Conservation (phyloP, 2,113 vertebrate genomes). For the Lethenteron camtschaticum region DNA sequence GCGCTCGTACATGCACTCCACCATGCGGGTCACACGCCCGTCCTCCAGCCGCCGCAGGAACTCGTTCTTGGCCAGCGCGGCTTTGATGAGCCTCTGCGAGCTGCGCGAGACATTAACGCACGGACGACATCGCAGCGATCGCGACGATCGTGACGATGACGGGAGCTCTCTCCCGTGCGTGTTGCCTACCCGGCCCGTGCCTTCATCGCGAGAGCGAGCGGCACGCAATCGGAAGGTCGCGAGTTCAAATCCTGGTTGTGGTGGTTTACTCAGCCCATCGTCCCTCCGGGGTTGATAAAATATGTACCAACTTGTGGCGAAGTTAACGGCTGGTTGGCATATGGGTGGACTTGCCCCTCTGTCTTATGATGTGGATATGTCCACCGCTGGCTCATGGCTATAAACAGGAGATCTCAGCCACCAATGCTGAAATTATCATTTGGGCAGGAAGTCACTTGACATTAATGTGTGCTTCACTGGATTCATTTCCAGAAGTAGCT, state of each 20-base stretch:
- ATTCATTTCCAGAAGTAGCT: too few relatives aligned
- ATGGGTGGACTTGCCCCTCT: too few relatives aligned
- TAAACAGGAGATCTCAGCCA: too few relatives aligned
- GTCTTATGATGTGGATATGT: too few relatives aligned
- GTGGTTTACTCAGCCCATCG: neutral
- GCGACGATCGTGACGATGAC: neutral
- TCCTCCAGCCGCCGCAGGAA: conserved; percentile 60
- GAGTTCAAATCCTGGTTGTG: neutral
- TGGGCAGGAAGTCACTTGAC: too few relatives aligned
- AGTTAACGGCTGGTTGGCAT: too few relatives aligned
- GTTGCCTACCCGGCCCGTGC: neutral
- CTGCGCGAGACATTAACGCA: conserved; percentile 19
- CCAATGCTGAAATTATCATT: too few relatives aligned
- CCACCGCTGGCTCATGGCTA: too few relatives aligned
- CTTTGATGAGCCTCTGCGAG: conserved; percentile 56
- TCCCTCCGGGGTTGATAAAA: conserved; percentile 15
- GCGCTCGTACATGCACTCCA: conserved; percentile 74
- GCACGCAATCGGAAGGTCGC: neutral
- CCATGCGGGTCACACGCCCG: conserved; percentile 64
- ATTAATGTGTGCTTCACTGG: too few relatives aligned
- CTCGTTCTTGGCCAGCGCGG: conserved; percentile 62
- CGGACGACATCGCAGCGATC: neutral
- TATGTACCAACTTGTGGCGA: neutral
- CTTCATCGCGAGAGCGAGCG: neutral
- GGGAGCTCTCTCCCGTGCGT: neutral